These are phyloP conservation scores for Acrossocheilus fasciatus DNA, from an alignment of 2,797 vertebrate species.

Conservation along the genomic window DNA sequence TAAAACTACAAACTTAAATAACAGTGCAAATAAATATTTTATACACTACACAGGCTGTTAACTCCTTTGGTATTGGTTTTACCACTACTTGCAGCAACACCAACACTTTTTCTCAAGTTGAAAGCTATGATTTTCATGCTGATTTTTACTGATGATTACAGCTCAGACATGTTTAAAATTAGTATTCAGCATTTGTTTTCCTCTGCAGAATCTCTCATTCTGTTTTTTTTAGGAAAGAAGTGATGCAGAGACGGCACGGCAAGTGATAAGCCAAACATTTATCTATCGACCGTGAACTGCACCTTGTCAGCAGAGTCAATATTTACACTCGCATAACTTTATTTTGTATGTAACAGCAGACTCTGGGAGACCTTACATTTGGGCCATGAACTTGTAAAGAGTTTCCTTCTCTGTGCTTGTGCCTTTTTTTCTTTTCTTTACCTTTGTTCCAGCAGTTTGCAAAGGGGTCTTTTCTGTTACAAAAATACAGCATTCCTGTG, in stretches of 20 bases:
- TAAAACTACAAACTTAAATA: neutral
- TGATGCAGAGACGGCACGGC: constrained; percentile 28
- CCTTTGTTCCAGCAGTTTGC: neutral
- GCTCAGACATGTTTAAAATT: neutral
- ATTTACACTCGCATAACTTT: constrained; percentile 56
- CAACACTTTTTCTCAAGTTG: neutral
- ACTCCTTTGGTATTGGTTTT: neutral
- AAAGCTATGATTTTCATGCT: too few relatives aligned
- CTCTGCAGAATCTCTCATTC: constrained; percentile 29
- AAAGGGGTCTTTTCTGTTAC: neutral
- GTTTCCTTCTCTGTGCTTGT: constrained; percentile 18
- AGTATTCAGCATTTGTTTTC: neutral
- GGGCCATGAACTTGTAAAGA: constrained; percentile 11
- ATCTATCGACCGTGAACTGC: constrained; percentile 45
- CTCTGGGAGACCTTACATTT: constrained; percentile 38
- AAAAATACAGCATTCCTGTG: neutral
- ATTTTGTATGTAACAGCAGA: constrained; percentile 38
- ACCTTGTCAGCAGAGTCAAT: constrained; percentile 57
- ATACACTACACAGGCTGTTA: neutral
- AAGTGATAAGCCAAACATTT: constrained; percentile 56
- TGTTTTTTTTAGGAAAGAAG: constrained; percentile 21
- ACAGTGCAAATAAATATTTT: neutral
- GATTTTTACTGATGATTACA: neutral
- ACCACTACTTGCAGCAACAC: neutral
- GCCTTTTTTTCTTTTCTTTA: neutral